Base-by-base conservation (phyloP, 1,140 invertebrate genomes). In the Ladona fulva region DNA sequence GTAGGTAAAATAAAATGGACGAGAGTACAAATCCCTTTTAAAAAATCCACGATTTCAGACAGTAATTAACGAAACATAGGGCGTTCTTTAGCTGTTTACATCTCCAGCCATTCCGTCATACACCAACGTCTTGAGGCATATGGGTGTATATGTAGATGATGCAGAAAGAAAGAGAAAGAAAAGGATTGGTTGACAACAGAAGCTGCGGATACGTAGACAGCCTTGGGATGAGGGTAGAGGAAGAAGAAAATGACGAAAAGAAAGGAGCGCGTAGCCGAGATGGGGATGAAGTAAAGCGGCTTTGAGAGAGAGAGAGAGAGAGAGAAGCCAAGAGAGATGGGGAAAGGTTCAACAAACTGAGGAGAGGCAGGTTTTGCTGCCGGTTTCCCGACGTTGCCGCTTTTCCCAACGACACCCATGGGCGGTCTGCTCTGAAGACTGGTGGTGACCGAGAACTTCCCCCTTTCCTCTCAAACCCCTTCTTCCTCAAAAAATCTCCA, bases 261-360 rank as follows among this genome's bases (percentile, higher is more conserved):
- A 66, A 66, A 66, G n/a, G 14, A 22, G 12, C 52, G 12, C 16
- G n/a, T 22, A 22, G 52, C 16, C 3, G 52, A 3, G 52, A 16
- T 16, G 52, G 52, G 52, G n/a, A 3, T 66, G 14, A 6, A 19
- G 19, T 52, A 52, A 52, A 52, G 52, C 16, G 12, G 52, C 16
- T 66, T 16, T 66, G 52, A 66, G 52, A n/a, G n/a, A n/a, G n/a
- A n/a, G n/a, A 19, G 44, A 52, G 19, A 52, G 10, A 52, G 10
- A 52, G 10, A 52, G 44, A 19, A 19, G 44, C 19, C 10, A 19
- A 52, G 44, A 19, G 19, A 52, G 44, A 19, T 11, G 44, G 10
- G 44, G 44, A 66, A 66, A 66, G 52, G 52, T 66, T 66, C 52
- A 66, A 66, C 52, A 66, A 66, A 66, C 52, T 66, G 52, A 19